Conservation (phyloP, 2,797 vertebrate species). For the Sebastes nivosus region DNA sequence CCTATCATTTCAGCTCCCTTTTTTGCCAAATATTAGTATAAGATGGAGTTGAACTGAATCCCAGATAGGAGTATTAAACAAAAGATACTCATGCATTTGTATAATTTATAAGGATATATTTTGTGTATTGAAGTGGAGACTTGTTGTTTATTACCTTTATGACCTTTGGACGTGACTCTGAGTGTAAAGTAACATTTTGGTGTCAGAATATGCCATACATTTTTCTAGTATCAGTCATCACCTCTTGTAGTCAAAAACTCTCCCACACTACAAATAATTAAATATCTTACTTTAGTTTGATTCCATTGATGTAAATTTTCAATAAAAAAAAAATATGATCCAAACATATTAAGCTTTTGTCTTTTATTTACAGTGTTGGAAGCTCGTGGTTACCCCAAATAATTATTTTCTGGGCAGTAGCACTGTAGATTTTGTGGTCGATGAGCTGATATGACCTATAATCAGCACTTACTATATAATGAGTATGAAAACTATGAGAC, state of each 20-base stretch:
- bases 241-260: slow-evolving; percentile 69
- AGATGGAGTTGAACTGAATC: slow-evolving; percentile 69
- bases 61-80: slow-evolving; percentile 71
- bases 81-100: slow-evolving; percentile 79
- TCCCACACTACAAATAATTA: slow-evolving; percentile 69
- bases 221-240: slow-evolving; percentile 79
- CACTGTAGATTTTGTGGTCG: not conserved
- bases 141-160: slow-evolving; percentile 81
- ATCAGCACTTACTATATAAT: not conserved
- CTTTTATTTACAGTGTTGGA: slow-evolving; percentile 9
- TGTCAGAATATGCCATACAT: slow-evolving; percentile 76
- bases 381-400: not conserved
- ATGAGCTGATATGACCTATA: not conserved
- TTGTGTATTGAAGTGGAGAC: slow-evolving; percentile 86
- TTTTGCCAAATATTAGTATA: slow-evolving; percentile 82
- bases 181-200: slow-evolving; percentile 80
- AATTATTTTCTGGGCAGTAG: not conserved
- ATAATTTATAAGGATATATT: slow-evolving; percentile 89
- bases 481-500: not conserved
- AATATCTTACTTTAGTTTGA: slow-evolving; percentile 79
- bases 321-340: slow-evolving; percentile 82
- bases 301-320: slow-evolving; percentile 86
- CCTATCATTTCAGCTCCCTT: slow-evolving; percentile 61
- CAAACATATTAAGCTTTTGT: slow-evolving; percentile 25
- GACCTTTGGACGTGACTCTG: slow-evolving; percentile 78